phyloP scores from a whole-genome alignment of 2,888 invertebrate species.

The Omphaloscelis lunosa region DNA sequence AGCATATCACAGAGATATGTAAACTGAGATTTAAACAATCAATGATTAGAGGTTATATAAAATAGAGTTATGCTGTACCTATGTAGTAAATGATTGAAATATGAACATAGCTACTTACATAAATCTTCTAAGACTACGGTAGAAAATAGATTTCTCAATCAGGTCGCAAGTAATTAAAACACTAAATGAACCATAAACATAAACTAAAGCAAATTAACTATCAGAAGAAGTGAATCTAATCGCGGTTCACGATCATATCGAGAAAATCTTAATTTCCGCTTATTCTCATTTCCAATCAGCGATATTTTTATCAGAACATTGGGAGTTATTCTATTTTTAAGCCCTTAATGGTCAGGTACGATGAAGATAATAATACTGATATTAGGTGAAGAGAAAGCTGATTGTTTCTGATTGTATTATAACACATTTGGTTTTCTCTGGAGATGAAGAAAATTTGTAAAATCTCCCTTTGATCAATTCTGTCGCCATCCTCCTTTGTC shows the following conservation, averaged over 20 bases:
- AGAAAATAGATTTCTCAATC: conserved; percentile 8
- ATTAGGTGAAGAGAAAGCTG: not conserved
- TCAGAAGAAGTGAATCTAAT: conserved; percentile 20
- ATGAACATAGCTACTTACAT: not conserved
- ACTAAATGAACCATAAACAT: conserved; percentile 13
- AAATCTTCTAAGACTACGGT: not conserved
- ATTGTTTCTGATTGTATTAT: not conserved
- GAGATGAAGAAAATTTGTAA: not conserved
- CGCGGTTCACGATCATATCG: conserved; percentile 14
- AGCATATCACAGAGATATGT: conserved; percentile 12
- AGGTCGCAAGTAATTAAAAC: conserved; percentile 7
- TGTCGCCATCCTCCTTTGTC: not conserved
- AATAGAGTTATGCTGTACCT: not conserved
- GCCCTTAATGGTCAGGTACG: not conserved
- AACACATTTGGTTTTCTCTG: not conserved
- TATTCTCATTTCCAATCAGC: conserved; percentile 21
- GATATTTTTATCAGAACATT: conserved; percentile 21
- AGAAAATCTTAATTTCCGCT: conserved; percentile 29
- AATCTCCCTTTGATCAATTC: not conserved
- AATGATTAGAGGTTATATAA: not conserved
- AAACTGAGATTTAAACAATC: conserved; percentile 2
- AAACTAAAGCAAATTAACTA: conserved; percentile 3
- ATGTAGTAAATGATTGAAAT: not conserved
- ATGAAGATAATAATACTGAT: conserved; percentile 1
- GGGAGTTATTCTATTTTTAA: conserved; percentile 10